phyloP scores from a whole-genome alignment of 2,888 invertebrate genomes.

The Torymus aiolomorphi region DNA sequence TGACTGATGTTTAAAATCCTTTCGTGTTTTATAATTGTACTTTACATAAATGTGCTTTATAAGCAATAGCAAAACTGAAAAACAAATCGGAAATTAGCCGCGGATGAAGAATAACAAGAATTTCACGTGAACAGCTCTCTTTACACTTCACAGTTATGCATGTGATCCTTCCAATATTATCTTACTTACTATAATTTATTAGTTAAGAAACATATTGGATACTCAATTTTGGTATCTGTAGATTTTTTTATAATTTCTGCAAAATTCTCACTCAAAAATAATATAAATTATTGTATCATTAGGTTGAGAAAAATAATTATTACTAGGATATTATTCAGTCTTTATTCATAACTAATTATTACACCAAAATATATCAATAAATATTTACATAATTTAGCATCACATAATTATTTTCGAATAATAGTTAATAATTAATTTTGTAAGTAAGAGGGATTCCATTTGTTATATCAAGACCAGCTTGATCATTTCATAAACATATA shows the following conservation, averaged over 20 bases:
- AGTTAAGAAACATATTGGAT: too few relatives aligned
- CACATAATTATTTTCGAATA: neutral
- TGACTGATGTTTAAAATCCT: too few relatives aligned
- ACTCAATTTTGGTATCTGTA: too few relatives aligned
- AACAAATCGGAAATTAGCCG: conserved; percentile 31
- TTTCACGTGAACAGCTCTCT: neutral
- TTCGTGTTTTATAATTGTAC: too few relatives aligned
- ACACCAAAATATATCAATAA: conserved; percentile 67
- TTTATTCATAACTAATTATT: conserved; percentile 69
- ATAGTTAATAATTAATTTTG: conserved; percentile 28
- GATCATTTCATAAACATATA: conserved; percentile 43
- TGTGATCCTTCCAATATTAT: too few relatives aligned
- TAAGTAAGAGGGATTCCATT: conserved; percentile 25
- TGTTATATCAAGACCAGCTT: conserved; percentile 66
- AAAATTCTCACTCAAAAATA: too few relatives aligned
- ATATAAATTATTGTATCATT: too few relatives aligned
- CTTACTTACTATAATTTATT: too few relatives aligned
- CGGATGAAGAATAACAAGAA: conserved; percentile 25
- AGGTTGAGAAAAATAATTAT: too few relatives aligned
- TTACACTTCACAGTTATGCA: conserved; percentile 17
- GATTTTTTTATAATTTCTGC: too few relatives aligned
- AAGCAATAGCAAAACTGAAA: neutral
- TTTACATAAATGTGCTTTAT: too few relatives aligned
- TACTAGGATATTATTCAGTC: conserved; percentile 64
- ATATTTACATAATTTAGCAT: conserved; percentile 24